Conservation (phyloP, 2,113 vertebrate species). For the Loxodonta africana region DNA sequence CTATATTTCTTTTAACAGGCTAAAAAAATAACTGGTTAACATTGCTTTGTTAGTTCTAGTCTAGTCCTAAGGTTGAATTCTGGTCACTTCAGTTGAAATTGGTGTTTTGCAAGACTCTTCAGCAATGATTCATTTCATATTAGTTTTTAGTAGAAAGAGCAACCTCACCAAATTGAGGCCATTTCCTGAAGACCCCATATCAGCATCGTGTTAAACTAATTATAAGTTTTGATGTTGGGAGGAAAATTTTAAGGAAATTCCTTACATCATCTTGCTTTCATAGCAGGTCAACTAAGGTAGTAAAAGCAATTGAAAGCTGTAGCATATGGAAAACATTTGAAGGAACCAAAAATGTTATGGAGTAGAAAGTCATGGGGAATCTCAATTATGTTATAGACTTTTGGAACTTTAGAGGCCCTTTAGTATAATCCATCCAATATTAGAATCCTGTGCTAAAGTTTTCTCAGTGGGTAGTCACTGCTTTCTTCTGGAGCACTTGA, state of each 20-base stretch:
- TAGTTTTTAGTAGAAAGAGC: neutral
- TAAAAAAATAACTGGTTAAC: conserved; percentile 27
- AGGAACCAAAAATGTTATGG: neutral
- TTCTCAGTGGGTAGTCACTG: neutral
- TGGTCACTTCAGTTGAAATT: neutral
- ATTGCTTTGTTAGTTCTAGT: neutral
- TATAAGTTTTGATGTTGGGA: conserved; percentile 24
- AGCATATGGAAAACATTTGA: neutral
- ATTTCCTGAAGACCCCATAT: neutral
- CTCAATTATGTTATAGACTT: neutral
- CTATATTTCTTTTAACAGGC: neutral
- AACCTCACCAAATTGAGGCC: neutral
- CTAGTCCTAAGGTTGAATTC: conserved; percentile 5
- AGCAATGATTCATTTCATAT: neutral
- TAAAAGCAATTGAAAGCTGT: neutral
- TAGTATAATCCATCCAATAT: neutral
- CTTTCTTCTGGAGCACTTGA: neutral
- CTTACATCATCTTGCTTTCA: conserved; percentile 2
- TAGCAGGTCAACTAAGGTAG: neutral
- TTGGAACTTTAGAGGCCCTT: neutral
- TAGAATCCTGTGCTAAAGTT: neutral
- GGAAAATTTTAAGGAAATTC: conserved; percentile 31
- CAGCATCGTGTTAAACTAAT: neutral
- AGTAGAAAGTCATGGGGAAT: neutral
- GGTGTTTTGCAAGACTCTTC: neutral